Conservation (phyloP, 1,140 invertebrate genomes). For the Aleiodes sp. region DNA sequence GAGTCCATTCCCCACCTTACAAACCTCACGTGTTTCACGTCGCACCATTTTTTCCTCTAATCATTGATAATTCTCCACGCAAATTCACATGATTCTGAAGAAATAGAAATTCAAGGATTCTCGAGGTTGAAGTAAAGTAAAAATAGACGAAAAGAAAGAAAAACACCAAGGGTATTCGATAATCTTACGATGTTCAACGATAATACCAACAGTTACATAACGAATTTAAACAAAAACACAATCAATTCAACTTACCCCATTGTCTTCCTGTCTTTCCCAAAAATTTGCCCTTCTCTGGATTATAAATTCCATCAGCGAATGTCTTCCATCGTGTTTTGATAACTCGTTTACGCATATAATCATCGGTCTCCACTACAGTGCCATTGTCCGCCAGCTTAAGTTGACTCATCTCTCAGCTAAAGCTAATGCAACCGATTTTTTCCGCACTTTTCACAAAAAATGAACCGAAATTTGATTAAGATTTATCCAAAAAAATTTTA, state of each 20-base stretch:
- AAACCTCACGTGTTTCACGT: no score
- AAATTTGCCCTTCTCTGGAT: constrained; percentile 73
- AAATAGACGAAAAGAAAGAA: no score
- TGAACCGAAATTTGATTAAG: not conserved
- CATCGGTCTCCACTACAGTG: constrained; percentile 45
- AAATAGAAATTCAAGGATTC: no score
- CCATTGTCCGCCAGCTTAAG: constrained; percentile 47
- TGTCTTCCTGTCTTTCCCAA: constrained; percentile 74
- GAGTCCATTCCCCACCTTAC: no score
- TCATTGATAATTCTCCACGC: no score
- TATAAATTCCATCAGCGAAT: constrained; percentile 72
- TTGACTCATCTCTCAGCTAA: constrained; percentile 41
- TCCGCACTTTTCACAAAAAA: not conserved
- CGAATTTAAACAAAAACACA: not conserved
- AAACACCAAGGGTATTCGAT: no score
- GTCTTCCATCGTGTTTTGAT: constrained; percentile 68
- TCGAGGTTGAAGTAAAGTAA: no score
- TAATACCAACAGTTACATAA: not conserved
- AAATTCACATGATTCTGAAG: no score
- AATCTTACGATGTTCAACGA: no score
- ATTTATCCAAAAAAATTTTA: not conserved
- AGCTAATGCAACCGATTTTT: not conserved
- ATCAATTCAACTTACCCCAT: constrained; percentile 74
- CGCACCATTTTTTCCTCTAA: no score
- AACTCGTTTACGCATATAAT: constrained; percentile 66